Conservation (phyloP, 2,113 vertebrate genomes). For the Pygoscelis antarcticus region DNA sequence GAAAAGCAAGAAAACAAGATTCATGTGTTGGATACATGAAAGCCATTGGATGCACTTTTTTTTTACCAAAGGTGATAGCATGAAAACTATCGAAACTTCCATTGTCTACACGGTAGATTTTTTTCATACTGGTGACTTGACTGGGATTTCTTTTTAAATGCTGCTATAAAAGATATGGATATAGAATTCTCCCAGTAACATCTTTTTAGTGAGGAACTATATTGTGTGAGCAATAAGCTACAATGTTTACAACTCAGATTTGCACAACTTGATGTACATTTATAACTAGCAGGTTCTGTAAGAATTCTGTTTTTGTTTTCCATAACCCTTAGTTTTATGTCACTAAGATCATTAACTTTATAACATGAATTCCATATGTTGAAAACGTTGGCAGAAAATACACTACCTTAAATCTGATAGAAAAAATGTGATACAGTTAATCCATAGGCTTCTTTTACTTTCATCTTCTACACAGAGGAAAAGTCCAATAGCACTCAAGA, state of each 20-base stretch:
- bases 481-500: neutral
- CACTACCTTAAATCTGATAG: neutral
- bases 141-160: neutral
- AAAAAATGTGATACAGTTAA: slow-evolving; percentile 25
- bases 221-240: neutral
- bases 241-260: neutral
- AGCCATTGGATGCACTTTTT: neutral
- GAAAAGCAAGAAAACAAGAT: neutral
- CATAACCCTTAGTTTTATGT: neutral
- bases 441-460: slow-evolving; percentile 7
- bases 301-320: slow-evolving; percentile 33
- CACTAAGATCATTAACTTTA: slow-evolving; percentile 11
- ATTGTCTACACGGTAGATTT: neutral
- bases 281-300: neutral
- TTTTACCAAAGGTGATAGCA: neutral
- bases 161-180: neutral
- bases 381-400: slow-evolving; percentile 33
- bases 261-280: neutral
- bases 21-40: neutral
- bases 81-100: neutral
- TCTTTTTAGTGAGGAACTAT: neutral
- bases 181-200: neutral
- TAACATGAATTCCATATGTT: slow-evolving; percentile 27
- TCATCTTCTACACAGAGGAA: neutral
- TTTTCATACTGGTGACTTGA: neutral